Conservation (phyloP, 2,797 vertebrate genomes). For the Gadopsis marmoratus region DNA sequence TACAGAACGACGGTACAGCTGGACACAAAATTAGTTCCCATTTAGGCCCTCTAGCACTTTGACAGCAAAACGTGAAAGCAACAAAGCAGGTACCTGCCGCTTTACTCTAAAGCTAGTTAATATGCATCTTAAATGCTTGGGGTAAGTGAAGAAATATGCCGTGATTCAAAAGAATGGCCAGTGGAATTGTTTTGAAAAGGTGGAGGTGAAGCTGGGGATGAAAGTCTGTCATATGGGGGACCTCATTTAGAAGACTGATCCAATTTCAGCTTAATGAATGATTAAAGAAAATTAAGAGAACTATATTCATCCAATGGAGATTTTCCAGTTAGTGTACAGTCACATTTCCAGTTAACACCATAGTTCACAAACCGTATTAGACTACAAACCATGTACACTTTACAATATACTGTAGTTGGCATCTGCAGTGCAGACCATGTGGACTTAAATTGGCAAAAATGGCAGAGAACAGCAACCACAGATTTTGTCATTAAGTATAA, state of each 20-base stretch:
- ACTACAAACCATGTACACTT: not conserved
- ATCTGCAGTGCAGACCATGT: not conserved
- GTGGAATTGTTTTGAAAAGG: not conserved
- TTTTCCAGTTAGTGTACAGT: not conserved
- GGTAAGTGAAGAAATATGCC: not conserved
- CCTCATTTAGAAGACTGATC: not conserved
- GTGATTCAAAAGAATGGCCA: not conserved
- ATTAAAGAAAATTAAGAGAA: not conserved
- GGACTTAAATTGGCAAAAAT: not conserved
- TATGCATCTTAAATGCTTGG: not conserved
- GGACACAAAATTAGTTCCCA: not conserved
- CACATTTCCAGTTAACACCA: not conserved
- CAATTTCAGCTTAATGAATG: not conserved
- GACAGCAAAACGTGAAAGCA: conserved; percentile 1
- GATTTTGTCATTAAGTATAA: not conserved
- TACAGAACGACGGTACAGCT: conserved; percentile 5
- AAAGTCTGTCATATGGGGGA: too few species aligned
- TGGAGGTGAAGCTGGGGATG: not conserved
- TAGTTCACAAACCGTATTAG: not conserved
- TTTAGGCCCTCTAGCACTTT: not conserved
- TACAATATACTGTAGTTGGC: not conserved
- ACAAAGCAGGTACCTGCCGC: not conserved
- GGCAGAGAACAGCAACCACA: not conserved
- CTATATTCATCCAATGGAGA: not conserved
- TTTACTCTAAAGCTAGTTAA: not conserved